Evolutionary conservation across 2,113 vertebrate species (phyloP).

Genomic region (Abramis brama): DNA sequence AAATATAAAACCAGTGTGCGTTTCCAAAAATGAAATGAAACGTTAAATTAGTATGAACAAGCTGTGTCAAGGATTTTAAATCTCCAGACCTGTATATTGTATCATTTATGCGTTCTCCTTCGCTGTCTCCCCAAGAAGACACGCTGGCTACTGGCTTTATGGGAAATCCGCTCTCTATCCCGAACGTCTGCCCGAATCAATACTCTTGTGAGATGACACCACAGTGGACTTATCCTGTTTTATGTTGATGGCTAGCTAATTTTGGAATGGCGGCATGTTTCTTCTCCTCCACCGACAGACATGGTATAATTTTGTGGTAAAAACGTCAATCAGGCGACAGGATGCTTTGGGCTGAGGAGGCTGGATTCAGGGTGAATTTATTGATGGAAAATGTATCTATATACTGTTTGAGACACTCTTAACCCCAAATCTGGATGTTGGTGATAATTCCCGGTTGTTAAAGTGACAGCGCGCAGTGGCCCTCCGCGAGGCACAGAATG

Average conservation of each 20-base stretch:
- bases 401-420: slow-evolving; percentile 83
- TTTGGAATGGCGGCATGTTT: slow-evolving; percentile 87
- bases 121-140: slow-evolving; percentile 79
- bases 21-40: slow-evolving; percentile 27
- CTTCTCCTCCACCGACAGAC: slow-evolving; percentile 76
- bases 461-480: slow-evolving; percentile 89
- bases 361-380: slow-evolving; percentile 86
- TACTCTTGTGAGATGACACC: slow-evolving; percentile 90
- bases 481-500: slow-evolving; percentile 79
- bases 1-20: not conserved
- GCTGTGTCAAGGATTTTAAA: slow-evolving; percentile 61
- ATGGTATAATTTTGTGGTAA: slow-evolving; percentile 89
- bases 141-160: slow-evolving; percentile 84
- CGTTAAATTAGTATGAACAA: slow-evolving; percentile 42
- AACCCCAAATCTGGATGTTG: slow-evolving; percentile 87
- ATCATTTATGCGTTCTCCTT: slow-evolving; percentile 69
- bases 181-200: slow-evolving; percentile 86
- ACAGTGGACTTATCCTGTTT: slow-evolving; percentile 87
- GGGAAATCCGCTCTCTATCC: slow-evolving; percentile 87
- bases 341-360: slow-evolving; percentile 75
- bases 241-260: slow-evolving; percentile 92
- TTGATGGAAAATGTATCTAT: slow-evolving; percentile 90
- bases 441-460: slow-evolving; percentile 94
- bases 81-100: slow-evolving; percentile 75
- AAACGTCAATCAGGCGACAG: slow-evolving; percentile 86